Conservation (phyloP, 1,140 invertebrate genomes). For the Drosophila insularis region DNA sequence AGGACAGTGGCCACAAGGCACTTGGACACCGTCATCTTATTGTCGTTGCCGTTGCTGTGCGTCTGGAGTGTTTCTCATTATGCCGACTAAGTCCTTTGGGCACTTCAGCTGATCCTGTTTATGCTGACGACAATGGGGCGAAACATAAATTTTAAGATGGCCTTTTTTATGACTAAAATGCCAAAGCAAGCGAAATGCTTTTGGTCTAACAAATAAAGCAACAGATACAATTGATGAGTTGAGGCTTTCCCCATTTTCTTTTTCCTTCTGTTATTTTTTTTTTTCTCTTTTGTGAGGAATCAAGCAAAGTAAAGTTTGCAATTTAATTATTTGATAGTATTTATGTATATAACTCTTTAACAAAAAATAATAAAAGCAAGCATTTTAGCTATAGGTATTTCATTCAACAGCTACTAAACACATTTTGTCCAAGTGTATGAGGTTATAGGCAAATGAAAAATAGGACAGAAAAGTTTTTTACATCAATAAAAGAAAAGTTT, state of each 20-base stretch:
- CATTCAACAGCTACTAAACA: too few relatives aligned
- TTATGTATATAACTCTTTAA: too few relatives aligned
- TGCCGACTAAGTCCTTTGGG: constrained; percentile 49
- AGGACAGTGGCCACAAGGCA: constrained; percentile 28
- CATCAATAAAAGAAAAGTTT: background rate
- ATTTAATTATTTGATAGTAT: too few relatives aligned
- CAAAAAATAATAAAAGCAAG: too few relatives aligned
- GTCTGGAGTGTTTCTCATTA: constrained; percentile 46
- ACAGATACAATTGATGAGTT: constrained; percentile 44
- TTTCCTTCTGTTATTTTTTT: too few relatives aligned
- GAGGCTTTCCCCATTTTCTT: background rate
- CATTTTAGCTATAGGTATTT: too few relatives aligned
- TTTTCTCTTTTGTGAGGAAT: too few relatives aligned
- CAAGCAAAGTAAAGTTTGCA: too few relatives aligned
- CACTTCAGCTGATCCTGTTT: constrained; percentile 40
- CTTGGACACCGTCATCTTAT: background rate
- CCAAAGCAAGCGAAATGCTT: background rate
- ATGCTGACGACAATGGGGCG: constrained; percentile 46
- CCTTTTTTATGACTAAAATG: constrained; percentile 33
- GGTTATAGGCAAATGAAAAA: too few relatives aligned
- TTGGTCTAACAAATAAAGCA: constrained; percentile 11
- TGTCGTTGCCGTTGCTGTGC: background rate
- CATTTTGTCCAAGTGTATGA: too few relatives aligned
- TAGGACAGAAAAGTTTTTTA: background rate
- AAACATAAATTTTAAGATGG: constrained; percentile 33